Conservation (phyloP, 2,113 vertebrate species). For the Cebidichthys violaceus region DNA sequence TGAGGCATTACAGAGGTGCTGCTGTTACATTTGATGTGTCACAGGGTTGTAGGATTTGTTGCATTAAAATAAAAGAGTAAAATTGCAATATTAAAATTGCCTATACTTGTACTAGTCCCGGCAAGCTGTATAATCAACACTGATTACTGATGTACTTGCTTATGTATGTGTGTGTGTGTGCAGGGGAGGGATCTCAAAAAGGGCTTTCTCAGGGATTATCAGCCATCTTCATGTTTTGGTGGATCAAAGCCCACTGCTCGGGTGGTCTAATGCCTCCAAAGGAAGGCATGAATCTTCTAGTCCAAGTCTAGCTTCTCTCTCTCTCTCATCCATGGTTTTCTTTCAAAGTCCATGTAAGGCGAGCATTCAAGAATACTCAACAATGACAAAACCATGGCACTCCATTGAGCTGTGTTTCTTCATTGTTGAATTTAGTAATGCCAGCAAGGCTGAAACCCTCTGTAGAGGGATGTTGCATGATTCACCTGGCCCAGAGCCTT, state of each 20-base stretch:
- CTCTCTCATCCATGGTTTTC: constrained; percentile 2
- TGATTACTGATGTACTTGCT: not conserved
- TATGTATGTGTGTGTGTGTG: not conserved
- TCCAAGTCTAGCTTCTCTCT: constrained; percentile 8
- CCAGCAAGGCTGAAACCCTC: constrained; percentile 33
- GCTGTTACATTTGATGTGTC: not conserved
- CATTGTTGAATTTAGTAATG: constrained; percentile 42
- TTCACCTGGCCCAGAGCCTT: constrained; percentile 59
- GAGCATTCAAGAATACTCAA: constrained; percentile 7
- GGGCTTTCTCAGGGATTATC: constrained; percentile 18
- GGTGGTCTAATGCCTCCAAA: constrained; percentile 35
- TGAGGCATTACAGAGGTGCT: not conserved
- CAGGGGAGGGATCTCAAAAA: not conserved
- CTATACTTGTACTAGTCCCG: not conserved
- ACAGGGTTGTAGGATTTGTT: not conserved
- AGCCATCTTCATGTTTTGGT: constrained; percentile 20
- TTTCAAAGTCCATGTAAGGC: constrained; percentile 40
- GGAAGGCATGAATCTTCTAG: not conserved
- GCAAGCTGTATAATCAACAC: not conserved
- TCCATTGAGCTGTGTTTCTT: constrained; percentile 35
- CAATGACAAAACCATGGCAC: constrained; percentile 27
- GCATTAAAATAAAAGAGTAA: not conserved
- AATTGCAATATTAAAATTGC: not conserved
- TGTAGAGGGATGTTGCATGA: constrained; percentile 39
- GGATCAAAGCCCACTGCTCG: constrained; percentile 31